These are phyloP conservation scores for Sebastes hubbsi DNA, from an alignment of 2,797 vertebrate genomes.

Conservation along the genomic window DNA sequence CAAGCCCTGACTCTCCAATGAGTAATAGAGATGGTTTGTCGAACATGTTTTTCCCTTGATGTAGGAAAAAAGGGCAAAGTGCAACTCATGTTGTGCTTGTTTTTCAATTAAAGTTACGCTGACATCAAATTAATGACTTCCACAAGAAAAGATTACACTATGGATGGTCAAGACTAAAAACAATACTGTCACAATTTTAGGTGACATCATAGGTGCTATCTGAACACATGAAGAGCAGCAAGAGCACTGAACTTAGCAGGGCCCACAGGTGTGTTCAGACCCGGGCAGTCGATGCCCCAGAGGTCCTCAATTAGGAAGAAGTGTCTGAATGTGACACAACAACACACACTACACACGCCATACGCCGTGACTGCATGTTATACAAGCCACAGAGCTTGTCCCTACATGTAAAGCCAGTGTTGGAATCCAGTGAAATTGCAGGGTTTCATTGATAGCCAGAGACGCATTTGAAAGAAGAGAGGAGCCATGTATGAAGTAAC, in stretches of 20 bases:
- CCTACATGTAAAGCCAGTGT: constrained; percentile 73
- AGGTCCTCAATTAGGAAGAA: constrained; percentile 53
- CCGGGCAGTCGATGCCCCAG: constrained; percentile 34
- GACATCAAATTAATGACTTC: neutral
- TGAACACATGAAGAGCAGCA: neutral
- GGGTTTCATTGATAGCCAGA: constrained; percentile 80
- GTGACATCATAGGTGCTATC: neutral
- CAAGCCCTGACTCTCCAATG: constrained; percentile 60
- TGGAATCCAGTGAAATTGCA: constrained; percentile 85
- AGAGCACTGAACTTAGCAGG: neutral
- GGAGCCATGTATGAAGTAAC: constrained; percentile 11
- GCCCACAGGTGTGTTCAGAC: constrained; percentile 50
- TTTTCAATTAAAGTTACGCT: neutral
- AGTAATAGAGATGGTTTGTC: constrained; percentile 56
- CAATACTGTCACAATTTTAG: neutral
- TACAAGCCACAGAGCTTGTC: constrained; percentile 74
- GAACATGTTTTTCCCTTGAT: constrained; percentile 62
- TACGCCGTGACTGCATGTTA: constrained; percentile 55
- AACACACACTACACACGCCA: constrained; percentile 40
- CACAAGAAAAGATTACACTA: neutral
- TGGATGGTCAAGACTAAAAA: neutral
- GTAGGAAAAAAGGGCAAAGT: constrained; percentile 8
- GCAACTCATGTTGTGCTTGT: neutral
- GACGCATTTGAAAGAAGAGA: constrained; percentile 50
- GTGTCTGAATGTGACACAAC: constrained; percentile 59